Evolutionary conservation across 2,113 vertebrate genomes (phyloP).

Genomic region (Manacus vitellinus): DNA sequence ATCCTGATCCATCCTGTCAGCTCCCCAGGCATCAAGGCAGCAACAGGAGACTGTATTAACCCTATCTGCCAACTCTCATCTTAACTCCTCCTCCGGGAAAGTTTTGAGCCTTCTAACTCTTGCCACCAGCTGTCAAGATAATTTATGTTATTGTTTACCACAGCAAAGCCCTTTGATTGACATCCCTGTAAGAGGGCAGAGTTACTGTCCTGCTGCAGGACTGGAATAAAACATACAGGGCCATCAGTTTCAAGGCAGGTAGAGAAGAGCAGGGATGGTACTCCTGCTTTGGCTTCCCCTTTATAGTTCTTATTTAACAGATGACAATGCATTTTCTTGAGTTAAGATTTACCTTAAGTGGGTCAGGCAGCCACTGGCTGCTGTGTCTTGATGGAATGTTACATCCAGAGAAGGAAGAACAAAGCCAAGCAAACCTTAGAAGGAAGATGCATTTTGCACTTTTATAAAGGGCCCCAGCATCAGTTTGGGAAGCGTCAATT

Average conservation of each 20-base stretch:
- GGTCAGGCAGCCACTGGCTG: neutral
- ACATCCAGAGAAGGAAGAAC: neutral
- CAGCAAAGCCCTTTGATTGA: neutral
- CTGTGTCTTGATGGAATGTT: neutral
- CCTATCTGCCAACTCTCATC: neutral
- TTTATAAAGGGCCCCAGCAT: neutral
- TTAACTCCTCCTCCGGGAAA: neutral
- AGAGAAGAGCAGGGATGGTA: neutral
- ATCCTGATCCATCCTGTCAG: neutral
- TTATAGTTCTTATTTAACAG: neutral
- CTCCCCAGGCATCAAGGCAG: neutral
- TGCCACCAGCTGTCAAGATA: neutral
- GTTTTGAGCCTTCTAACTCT: neutral
- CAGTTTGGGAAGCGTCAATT: neutral
- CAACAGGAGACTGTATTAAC: neutral
- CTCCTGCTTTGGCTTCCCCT: neutral
- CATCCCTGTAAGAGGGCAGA: neutral
- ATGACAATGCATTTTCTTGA: neutral
- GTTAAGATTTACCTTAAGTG: neutral
- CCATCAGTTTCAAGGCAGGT: neutral
- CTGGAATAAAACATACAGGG: neutral
- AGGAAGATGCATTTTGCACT: neutral
- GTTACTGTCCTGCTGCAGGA: neutral
- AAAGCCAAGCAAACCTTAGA: neutral
- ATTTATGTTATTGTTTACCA: neutral